These are phyloP conservation scores for Mallotus villosus DNA, from an alignment of 2,797 vertebrate species.

Conservation along the genomic window DNA sequence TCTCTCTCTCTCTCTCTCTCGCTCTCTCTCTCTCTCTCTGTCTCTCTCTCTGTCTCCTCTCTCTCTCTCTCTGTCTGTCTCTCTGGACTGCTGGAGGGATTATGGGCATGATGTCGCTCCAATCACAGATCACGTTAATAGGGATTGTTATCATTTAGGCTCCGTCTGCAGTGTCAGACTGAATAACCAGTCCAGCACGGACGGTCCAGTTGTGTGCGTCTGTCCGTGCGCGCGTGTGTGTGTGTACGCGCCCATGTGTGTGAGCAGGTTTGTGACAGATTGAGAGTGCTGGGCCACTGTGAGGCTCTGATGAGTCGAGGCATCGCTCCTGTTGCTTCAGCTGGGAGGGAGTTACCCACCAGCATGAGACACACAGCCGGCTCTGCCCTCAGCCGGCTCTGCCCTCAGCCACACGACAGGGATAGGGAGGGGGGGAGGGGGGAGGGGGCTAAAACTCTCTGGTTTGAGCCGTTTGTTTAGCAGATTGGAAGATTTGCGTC, in stretches of 20 bases:
- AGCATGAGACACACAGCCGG: conserved; percentile 6
- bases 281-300: conserved; percentile 50
- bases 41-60: too few relatives aligned
- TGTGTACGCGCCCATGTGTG: conserved; percentile 7
- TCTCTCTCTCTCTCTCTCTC: too few relatives aligned
- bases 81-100: conserved; percentile 36
- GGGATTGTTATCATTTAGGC: conserved; percentile 19
- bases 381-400: conserved; percentile 6
- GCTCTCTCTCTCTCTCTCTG: too few relatives aligned
- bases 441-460: not conserved
- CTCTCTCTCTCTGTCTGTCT: too few relatives aligned
- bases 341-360: conserved; percentile 24
- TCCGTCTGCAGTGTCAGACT: too few relatives aligned
- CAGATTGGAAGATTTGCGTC: conserved; percentile 21
- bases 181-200: too few relatives aligned
- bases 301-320: conserved; percentile 24
- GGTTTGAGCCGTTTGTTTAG: conserved; percentile 5
- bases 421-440: too few relatives aligned
- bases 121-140: conserved; percentile 37
- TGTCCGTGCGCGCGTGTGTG: conserved; percentile 9
- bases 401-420: conserved; percentile 1
- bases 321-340: conserved; percentile 38
- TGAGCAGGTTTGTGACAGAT: conserved; percentile 45
- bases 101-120: conserved; percentile 32
- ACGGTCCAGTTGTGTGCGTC: not conserved